These are phyloP conservation scores for Sphenopsis melanotis DNA, from an alignment of 2,797 vertebrate species.

Conservation along the genomic window DNA sequence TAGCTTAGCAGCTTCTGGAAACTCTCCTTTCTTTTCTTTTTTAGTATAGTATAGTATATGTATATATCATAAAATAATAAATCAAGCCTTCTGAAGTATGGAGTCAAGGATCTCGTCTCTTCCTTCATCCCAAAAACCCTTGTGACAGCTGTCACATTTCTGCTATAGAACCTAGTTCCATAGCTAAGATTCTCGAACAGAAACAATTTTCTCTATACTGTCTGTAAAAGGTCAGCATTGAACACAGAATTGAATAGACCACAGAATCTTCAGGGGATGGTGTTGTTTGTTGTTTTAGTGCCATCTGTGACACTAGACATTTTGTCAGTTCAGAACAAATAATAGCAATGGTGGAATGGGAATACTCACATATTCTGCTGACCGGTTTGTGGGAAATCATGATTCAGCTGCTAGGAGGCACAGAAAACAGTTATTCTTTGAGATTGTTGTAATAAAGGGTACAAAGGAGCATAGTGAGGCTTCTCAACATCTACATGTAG, in stretches of 20 bases:
- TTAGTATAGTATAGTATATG: too few relatives aligned
- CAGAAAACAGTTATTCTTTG: background rate
- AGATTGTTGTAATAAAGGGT: background rate
- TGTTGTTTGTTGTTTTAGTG: background rate
- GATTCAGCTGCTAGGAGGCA: background rate
- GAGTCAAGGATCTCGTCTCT: too few relatives aligned
- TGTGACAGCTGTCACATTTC: too few relatives aligned
- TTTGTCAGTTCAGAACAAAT: slow-evolving; percentile 32
- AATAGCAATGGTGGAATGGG: background rate
- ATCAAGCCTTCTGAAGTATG: too few relatives aligned
- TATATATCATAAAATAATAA: too few relatives aligned
- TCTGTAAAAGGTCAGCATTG: background rate
- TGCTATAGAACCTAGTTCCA: background rate
- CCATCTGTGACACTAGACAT: background rate
- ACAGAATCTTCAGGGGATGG: background rate
- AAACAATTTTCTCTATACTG: background rate
- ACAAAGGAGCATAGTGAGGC: background rate
- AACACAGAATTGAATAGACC: background rate
- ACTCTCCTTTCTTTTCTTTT: too few relatives aligned
- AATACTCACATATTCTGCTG: background rate
- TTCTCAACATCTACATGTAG: background rate
- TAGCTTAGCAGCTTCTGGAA: too few relatives aligned
- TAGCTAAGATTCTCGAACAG: background rate
- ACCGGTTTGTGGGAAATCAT: background rate
- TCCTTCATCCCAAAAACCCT: too few relatives aligned